Base-by-base conservation (phyloP, 2,888 invertebrate genomes). In the Apantesis nais region DNA sequence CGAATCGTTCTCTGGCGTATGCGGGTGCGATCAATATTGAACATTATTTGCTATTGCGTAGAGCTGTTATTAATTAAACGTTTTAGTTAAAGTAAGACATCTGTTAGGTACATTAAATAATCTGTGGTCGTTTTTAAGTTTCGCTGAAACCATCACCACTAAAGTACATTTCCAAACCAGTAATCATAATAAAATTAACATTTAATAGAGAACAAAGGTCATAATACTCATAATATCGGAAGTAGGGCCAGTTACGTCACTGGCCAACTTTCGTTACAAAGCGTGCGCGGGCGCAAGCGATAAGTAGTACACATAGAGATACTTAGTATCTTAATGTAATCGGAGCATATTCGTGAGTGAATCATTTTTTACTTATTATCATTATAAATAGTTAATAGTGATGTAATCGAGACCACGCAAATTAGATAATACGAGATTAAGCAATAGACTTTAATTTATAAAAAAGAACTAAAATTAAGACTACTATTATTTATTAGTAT, bases 171-270 rank as follows among this genome's bases (percentile, higher is more conserved):
- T 41, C 41, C 34, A 34, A 52, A 29, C 11, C 44, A 67, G 16
- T n/a, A 34, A 48, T n/a, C 25, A 60, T 60, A n/a, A 39, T 34
- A 65, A 39, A 55, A 52, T 25, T 31, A 62, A 14, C 63, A 37
- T 63, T 62, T 66, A 62, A 61, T 63, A 68, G 71, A 74, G 73
- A 76, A 75, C 71, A 82, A 80, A 81, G 81, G 83, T 82, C 80
- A 80, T 58, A 58, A 52, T 64, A 62, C 63, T 63, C 62, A 63
- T 64, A 52, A 69, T 75, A 82, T 86, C 87, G 86, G 87, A 86
- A 86, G 86, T 85, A 81, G 82, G 85, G 81, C 82, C 74, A 72
- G 70, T 86, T 86, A 79, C 84, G 80, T 86, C 83, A 86, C 72
- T 84, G 83, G 72, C 85, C 85, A 84, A 86, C 87, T 86, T 86